A percentile compares a stretch with the other conserved stretches of the same genome.
phyloP scores from a whole-genome alignment of 2,113 vertebrate genomes.

The Channa maculata region DNA sequence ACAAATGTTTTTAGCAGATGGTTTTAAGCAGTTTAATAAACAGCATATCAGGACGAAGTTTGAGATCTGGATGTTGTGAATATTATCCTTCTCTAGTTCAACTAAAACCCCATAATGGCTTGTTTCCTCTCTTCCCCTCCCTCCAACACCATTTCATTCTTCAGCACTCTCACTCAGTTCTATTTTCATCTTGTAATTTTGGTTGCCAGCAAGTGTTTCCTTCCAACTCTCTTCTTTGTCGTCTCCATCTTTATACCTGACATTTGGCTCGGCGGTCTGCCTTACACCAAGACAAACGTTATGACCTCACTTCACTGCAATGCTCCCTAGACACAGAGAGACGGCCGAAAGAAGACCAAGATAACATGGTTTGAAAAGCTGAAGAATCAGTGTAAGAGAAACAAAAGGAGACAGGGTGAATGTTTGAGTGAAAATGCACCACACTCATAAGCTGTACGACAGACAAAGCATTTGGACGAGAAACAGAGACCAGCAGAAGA shows the following conservation, averaged over 20 bases:
- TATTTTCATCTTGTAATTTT: conserved; percentile 62
- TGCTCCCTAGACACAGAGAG: conserved; percentile 62
- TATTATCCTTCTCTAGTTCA: conserved; percentile 13
- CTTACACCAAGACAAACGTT: conserved; percentile 67
- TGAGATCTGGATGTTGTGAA: not conserved
- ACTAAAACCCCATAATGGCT: conserved; percentile 11
- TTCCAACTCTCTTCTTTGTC: conserved; percentile 38
- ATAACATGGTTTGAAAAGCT: conserved; percentile 37
- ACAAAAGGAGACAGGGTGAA: conserved; percentile 9
- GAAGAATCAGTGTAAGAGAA: conserved; percentile 18
- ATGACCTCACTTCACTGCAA: conserved; percentile 79
- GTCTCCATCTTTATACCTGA: conserved; percentile 54
- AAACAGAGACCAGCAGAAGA: not conserved
- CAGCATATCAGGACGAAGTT: not conserved
- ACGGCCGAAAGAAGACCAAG: conserved; percentile 34
- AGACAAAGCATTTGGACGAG: conserved; percentile 4
- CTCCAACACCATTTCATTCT: conserved; percentile 46
- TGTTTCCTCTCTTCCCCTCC: conserved; percentile 7
- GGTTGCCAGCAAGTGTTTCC: conserved; percentile 31
- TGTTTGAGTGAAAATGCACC: conserved; percentile 9
- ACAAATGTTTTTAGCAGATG: not conserved
- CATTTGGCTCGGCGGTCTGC: conserved; percentile 63
- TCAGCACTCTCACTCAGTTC: conserved; percentile 44
- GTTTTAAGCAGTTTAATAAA: not conserved
- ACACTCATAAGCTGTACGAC: conserved; percentile 5